Percentiles rank a stretch among this genome's conserved stretches.
Conservation (phyloP, 1,140 invertebrate species). For the Drosophila bocki region DNA sequence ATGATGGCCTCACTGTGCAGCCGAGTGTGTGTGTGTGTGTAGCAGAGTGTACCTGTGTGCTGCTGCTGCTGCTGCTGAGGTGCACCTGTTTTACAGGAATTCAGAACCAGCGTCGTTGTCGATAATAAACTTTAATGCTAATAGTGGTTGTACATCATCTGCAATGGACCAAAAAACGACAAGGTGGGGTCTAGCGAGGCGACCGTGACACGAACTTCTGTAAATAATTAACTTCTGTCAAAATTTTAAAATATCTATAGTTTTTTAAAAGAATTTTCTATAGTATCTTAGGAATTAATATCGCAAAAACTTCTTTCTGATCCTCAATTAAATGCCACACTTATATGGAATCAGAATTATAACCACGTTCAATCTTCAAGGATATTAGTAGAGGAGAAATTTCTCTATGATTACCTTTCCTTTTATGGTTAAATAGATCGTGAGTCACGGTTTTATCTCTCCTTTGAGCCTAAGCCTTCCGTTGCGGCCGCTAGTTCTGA, state of each 20-base stretch:
- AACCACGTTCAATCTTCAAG: not conserved
- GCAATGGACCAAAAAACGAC: constrained; percentile 76
- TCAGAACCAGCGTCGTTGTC: constrained; percentile 78
- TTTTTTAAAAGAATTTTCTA: not conserved
- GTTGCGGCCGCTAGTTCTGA: constrained; percentile 12
- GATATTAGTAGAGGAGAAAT: not conserved
- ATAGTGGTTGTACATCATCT: constrained; percentile 83
- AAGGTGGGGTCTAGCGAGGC: constrained; percentile 34
- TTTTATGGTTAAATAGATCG: constrained; percentile 18
- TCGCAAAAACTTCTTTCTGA: not conserved
- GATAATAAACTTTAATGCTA: constrained; percentile 84
- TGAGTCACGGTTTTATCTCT: constrained; percentile 23
- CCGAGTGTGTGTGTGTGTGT: constrained; percentile 9
- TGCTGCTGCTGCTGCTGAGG: constrained; percentile 12
- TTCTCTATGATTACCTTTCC: not conserved
- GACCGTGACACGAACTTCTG: constrained; percentile 11
- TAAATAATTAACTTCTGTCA: not conserved
- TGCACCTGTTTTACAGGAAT: constrained; percentile 84
- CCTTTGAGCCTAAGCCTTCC: constrained; percentile 12
- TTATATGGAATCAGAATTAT: not conserved
- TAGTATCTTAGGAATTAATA: constrained; percentile 1
- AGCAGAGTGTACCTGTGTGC: not conserved
- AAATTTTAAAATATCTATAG: not conserved
- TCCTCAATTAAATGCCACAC: not conserved
- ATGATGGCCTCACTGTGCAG: constrained; percentile 39